These are phyloP conservation scores for Oncopeltus fasciatus DNA, from an alignment of 1,140 invertebrate species.

Conservation along the genomic window DNA sequence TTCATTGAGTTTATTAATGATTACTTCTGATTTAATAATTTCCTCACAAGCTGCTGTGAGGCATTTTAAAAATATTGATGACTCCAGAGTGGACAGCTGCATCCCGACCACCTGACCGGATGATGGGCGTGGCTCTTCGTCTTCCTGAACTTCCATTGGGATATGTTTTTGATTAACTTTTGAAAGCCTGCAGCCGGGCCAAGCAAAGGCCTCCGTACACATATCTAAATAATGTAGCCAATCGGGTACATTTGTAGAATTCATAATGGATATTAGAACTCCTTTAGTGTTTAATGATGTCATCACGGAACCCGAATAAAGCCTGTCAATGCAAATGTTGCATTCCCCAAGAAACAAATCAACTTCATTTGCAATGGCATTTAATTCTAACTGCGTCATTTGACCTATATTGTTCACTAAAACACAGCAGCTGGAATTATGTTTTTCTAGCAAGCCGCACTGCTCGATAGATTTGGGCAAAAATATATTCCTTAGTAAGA, in stretches of 20 bases:
- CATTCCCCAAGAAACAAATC: neutral
- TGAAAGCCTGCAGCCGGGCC: neutral
- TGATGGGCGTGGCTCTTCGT: neutral
- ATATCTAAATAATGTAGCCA: neutral
- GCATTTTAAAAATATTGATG: neutral
- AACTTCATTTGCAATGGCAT: neutral
- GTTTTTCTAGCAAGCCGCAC: neutral
- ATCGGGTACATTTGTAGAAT: neutral
- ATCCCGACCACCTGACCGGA: neutral
- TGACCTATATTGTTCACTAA: neutral
- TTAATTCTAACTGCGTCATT: neutral
- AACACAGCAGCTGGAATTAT: neutral
- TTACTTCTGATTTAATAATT: neutral
- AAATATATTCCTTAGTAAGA: neutral
- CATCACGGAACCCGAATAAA: neutral
- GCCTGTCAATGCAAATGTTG: neutral
- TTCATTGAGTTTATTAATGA: neutral
- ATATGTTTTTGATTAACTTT: neutral
- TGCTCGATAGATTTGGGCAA: neutral
- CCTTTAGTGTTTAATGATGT: neutral
- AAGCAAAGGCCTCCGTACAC: neutral
- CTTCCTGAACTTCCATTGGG: neutral
- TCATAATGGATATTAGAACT: neutral
- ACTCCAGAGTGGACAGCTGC: neutral
- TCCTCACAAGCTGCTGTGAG: neutral